These are phyloP conservation scores for Neoniphon sammara DNA, from an alignment of 2,797 vertebrate genomes.

Conservation along the genomic window DNA sequence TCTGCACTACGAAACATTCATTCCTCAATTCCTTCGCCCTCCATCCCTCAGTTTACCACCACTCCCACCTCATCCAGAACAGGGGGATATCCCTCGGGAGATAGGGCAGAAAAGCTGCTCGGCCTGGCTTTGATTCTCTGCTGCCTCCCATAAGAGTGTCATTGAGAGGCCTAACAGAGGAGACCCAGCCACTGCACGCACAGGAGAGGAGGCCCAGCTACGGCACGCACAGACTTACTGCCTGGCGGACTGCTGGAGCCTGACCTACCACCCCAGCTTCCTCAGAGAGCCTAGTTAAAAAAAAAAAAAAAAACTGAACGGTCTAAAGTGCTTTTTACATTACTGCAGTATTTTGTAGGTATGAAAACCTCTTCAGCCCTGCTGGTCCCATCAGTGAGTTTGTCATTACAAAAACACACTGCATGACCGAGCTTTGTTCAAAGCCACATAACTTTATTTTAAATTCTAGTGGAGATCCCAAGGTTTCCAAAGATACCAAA, in stretches of 20 bases:
- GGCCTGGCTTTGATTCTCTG: slow-evolving; percentile 67
- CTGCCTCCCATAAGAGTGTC: slow-evolving; percentile 42
- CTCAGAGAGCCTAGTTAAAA: too few relatives aligned
- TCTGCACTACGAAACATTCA: slow-evolving; percentile 46
- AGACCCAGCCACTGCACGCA: slow-evolving; percentile 56
- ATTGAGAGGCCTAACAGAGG: slow-evolving; percentile 44
- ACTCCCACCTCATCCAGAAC: slow-evolving; percentile 52
- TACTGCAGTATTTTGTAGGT: neutral
- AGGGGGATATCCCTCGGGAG: slow-evolving; percentile 63
- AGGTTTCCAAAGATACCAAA: too few relatives aligned
- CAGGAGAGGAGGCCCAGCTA: slow-evolving; percentile 42
- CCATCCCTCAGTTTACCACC: slow-evolving; percentile 58
- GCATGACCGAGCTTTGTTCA: too few relatives aligned
- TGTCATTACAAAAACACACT: too few relatives aligned
- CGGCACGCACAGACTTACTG: slow-evolving; percentile 18
- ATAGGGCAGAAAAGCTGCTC: slow-evolving; percentile 48
- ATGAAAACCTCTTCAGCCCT: neutral
- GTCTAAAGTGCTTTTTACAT: slow-evolving; percentile 19
- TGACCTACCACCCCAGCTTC: too few relatives aligned
- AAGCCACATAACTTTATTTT: too few relatives aligned
- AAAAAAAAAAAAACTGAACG: slow-evolving; percentile 31
- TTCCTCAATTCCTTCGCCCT: slow-evolving; percentile 58
- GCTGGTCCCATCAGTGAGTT: too few relatives aligned
- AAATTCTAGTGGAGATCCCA: too few relatives aligned
- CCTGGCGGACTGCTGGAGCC: too few relatives aligned